A percentile compares a stretch with the other conserved stretches of the same genome.
Conservation (phyloP, 1,140 invertebrate species). For the Pogonomyrmex californicus region DNA sequence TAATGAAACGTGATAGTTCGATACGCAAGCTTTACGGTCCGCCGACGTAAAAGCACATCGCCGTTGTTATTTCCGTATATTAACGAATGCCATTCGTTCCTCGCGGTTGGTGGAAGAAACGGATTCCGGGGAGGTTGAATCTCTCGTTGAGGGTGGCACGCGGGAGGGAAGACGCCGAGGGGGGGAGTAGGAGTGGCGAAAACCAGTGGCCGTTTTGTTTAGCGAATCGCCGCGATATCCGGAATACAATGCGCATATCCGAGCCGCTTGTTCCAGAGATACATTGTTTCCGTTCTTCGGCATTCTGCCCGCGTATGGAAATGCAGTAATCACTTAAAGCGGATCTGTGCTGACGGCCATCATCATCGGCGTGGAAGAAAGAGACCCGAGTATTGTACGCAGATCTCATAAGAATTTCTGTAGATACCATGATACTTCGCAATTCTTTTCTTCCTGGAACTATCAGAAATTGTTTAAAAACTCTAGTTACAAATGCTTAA, state of each 20-base stretch:
- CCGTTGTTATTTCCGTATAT: constrained; percentile 43
- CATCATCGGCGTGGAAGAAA: not conserved
- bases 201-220: constrained; percentile 59
- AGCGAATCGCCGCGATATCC: constrained; percentile 51
- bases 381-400: not conserved
- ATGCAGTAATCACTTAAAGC: constrained; percentile 62
- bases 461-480: not conserved
- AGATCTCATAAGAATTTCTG: not conserved
- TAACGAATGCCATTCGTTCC: constrained; percentile 47
- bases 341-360: constrained; percentile 44
- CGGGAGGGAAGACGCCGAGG: not conserved
- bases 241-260: constrained; percentile 54
- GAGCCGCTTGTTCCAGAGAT: constrained; percentile 41
- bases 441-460: not conserved
- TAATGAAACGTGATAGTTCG: no score
- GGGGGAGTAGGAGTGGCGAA: constrained; percentile 1
- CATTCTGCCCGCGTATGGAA: constrained; percentile 41
- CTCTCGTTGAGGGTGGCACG: not conserved
- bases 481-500: not conserved
- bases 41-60: constrained; percentile 41
- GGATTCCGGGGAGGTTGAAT: not conserved
- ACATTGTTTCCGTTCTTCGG: constrained; percentile 61
- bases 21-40: constrained; percentile 43
- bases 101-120: constrained; percentile 11
- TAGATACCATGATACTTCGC: not conserved